Conservation (phyloP, 2,113 vertebrate genomes). For the Lipotes vexillifer region DNA sequence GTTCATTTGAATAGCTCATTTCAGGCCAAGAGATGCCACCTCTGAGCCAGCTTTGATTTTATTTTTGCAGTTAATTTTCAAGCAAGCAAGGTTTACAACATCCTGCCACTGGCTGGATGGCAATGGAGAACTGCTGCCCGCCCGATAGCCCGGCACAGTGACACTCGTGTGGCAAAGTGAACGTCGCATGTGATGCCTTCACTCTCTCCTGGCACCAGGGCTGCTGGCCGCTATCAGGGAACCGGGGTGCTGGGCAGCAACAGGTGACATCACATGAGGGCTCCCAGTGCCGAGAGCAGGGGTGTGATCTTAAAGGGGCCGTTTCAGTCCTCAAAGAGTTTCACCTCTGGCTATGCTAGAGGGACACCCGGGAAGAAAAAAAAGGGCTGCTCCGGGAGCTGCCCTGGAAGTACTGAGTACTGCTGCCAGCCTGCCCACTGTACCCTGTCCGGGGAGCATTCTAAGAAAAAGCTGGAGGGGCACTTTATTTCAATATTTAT, state of each 20-base stretch:
- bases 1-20: neutral
- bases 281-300: constrained; percentile 39
- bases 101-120: neutral
- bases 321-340: constrained; percentile 26
- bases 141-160: neutral
- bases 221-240: neutral
- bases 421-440: neutral
- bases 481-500: neutral
- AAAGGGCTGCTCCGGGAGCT: neutral
- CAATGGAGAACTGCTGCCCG: neutral
- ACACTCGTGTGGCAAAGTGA: neutral
- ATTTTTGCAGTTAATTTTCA: constrained; percentile 39
- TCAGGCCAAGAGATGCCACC: neutral
- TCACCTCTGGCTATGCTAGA: neutral
- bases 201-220: neutral
- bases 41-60: neutral
- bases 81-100: neutral
- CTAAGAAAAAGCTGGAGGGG: neutral
- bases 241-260: neutral
- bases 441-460: neutral
- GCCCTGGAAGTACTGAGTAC: neutral
- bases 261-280: neutral
- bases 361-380: neutral
- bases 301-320: neutral
- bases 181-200: neutral